Conservation (phyloP, 2,113 vertebrate species). For the Psephotus haematonotus region DNA sequence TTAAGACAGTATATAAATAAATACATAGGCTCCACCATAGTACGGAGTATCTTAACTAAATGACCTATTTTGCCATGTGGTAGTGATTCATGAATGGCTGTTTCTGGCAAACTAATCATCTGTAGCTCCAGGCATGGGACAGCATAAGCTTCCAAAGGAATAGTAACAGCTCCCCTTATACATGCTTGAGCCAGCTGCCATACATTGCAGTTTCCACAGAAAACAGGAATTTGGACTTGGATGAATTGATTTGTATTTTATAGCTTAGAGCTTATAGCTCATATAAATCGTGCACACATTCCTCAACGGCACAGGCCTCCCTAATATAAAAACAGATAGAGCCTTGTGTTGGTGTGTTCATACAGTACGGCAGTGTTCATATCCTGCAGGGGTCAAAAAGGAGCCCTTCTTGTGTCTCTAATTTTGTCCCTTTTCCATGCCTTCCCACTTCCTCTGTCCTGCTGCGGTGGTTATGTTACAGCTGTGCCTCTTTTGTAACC, state of each 20-base stretch:
- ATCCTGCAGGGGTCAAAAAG: neutral
- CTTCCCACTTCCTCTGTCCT: neutral
- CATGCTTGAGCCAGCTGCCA: conserved; percentile 1
- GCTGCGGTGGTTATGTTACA: neutral
- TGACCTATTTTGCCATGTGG: neutral
- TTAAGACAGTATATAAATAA: neutral
- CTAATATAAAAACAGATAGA: conserved; percentile 31
- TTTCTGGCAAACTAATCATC: conserved; percentile 52
- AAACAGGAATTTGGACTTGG: conserved; percentile 60
- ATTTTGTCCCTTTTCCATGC: neutral
- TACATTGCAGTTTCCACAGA: conserved; percentile 55
- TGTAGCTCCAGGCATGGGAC: conserved; percentile 36
- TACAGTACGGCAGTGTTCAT: neutral
- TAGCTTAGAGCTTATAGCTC: conserved; percentile 37
- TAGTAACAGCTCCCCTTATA: conserved; percentile 22
- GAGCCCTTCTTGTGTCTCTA: neutral
- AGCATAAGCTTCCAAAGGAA: neutral
- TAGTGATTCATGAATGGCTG: conserved; percentile 20
- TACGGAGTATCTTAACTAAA: conserved; percentile 5
- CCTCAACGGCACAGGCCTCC: neutral
- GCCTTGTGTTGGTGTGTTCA: neutral
- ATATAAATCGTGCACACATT: conserved; percentile 39
- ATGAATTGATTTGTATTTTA: conserved; percentile 41
- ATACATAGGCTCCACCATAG: neutral
- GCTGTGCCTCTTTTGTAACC: neutral